Percentiles rank a stretch among this genome's conserved stretches.
Evolutionary conservation across 2,113 vertebrate species (phyloP).

Genomic region (Tupaia chinensis): DNA sequence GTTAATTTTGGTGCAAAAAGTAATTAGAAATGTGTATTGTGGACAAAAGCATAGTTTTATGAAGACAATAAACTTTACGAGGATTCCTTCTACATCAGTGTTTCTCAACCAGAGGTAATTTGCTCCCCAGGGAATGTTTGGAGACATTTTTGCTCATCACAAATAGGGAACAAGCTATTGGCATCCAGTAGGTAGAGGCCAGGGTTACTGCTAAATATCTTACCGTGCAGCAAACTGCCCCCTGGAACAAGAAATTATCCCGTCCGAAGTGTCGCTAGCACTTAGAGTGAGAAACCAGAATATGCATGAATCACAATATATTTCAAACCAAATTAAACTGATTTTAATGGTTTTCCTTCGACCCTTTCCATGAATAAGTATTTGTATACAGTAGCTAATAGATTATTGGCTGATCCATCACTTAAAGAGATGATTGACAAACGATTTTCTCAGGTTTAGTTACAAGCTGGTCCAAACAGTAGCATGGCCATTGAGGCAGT

Average conservation of each 20-base stretch:
- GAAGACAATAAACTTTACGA: too few species aligned
- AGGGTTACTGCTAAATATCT: not conserved
- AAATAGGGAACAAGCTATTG: not conserved
- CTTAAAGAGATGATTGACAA: not conserved
- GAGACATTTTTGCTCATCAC: not conserved
- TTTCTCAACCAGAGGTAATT: not conserved
- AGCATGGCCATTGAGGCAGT: too few species aligned
- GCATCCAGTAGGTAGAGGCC: not conserved
- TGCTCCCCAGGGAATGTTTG: not conserved
- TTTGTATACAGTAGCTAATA: not conserved
- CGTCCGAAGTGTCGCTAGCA: not conserved
- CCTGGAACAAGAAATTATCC: not conserved
- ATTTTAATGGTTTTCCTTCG: not conserved
- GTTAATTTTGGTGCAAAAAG: too few species aligned
- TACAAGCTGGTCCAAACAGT: too few species aligned
- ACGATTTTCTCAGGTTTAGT: not conserved
- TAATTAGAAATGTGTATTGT: too few species aligned
- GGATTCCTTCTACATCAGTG: not conserved
- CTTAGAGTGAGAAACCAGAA: not conserved
- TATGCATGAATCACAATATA: not conserved
- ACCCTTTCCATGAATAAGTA: conserved; percentile 7
- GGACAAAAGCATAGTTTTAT: too few species aligned
- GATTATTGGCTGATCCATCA: not conserved
- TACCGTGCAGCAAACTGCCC: not conserved
- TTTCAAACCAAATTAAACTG: not conserved